Evolutionary conservation across 1,140 invertebrate genomes (phyloP).

Genomic region (Argopecten irradians): DNA sequence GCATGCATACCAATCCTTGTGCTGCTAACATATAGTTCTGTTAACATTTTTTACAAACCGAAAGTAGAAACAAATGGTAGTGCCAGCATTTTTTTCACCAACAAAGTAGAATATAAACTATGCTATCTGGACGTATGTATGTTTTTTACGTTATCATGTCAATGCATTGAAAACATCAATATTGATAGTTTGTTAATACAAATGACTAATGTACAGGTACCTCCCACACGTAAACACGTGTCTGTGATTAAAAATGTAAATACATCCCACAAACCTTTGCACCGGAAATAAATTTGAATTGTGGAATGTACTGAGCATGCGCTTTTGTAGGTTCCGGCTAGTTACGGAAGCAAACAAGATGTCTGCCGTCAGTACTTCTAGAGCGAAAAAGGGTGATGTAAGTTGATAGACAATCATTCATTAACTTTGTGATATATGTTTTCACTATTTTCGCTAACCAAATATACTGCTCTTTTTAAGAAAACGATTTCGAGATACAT

Average conservation of each 20-base stretch:
- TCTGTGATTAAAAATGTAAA: background rate
- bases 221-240: background rate
- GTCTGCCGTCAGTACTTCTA: constrained; percentile 61
- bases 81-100: too few species aligned
- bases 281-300: constrained; percentile 29
- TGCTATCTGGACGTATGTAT: too few species aligned
- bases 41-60: too few species aligned
- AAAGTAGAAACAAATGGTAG: too few species aligned
- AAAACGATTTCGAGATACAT: background rate
- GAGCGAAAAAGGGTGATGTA: constrained; percentile 56
- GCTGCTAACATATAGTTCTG: too few species aligned
- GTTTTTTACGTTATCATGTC: too few species aligned
- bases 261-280: constrained; percentile 34
- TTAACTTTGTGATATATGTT: background rate
- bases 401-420: constrained; percentile 27
- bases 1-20: too few species aligned
- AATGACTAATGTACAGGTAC: too few species aligned
- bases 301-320: constrained; percentile 38
- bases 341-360: constrained; percentile 62
- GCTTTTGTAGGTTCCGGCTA: constrained; percentile 42
- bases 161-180: too few species aligned
- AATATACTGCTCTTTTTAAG: background rate
- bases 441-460: background rate
- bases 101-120: too few species aligned
- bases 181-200: too few species aligned